phyloP scores from a whole-genome alignment of 2,888 invertebrate genomes.

The Ommatoiulus sabulosus region DNA sequence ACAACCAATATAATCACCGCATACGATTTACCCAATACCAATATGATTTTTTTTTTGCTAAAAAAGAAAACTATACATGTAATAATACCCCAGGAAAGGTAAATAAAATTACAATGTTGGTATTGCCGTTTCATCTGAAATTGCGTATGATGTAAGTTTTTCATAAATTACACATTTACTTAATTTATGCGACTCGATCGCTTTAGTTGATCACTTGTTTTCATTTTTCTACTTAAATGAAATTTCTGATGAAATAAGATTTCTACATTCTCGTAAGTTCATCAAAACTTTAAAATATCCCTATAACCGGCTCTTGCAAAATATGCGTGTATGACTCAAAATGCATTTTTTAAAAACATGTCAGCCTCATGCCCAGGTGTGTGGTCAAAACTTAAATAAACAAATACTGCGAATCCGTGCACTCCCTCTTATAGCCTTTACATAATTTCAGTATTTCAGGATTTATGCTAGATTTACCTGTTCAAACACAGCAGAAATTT shows the following conservation, averaged over 20 bases:
- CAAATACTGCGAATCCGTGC: background rate
- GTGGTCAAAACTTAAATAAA: constrained; percentile 8
- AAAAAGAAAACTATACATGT: background rate
- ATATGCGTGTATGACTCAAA: no score
- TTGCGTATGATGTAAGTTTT: no score
- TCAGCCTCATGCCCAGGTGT: background rate
- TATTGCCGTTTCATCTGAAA: no score
- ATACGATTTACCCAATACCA: background rate
- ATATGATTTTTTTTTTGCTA: background rate
- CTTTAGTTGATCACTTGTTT: no score
- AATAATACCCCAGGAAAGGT: background rate
- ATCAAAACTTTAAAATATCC: no score
- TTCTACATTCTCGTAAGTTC: no score
- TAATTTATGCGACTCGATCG: no score
- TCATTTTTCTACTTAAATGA: no score
- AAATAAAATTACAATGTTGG: no score
- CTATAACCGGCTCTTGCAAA: no score
- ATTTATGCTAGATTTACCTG: constrained; percentile 13
- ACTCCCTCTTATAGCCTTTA: background rate
- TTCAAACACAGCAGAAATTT: background rate
- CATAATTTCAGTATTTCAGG: constrained; percentile 16
- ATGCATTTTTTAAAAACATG: background rate
- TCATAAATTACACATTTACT: no score
- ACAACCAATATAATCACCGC: background rate
- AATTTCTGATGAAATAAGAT: no score